Conservation (phyloP, 2,797 vertebrate genomes). For the Pseudocheirus occidentalis region DNA sequence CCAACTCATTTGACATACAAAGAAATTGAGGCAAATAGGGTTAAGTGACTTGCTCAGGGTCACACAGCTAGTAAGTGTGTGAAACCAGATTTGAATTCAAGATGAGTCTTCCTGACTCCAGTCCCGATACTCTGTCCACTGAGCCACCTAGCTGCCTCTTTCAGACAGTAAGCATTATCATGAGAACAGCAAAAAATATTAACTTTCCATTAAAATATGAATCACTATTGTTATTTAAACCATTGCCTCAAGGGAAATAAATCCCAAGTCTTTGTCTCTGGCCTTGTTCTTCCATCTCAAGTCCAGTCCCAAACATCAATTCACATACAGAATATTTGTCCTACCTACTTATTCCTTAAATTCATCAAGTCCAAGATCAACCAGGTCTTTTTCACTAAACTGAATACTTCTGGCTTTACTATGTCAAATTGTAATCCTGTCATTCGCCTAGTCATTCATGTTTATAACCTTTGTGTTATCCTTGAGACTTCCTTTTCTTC, state of each 20-base stretch:
- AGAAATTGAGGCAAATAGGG: background rate
- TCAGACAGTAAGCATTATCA: background rate
- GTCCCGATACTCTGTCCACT: background rate
- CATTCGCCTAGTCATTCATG: background rate
- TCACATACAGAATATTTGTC: background rate
- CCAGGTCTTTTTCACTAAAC: background rate
- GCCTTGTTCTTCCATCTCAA: background rate
- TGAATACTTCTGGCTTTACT: background rate
- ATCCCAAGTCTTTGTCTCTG: background rate
- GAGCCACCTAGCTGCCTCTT: background rate
- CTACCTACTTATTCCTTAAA: background rate
- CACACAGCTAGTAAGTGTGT: background rate
- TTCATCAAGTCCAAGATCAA: background rate
- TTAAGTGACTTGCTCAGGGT: background rate
- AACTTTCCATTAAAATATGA: background rate
- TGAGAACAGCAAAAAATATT: background rate
- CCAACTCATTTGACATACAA: background rate
- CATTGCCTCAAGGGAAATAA: background rate
- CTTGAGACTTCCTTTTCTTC: background rate
- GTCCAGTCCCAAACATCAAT: background rate
- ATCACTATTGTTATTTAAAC: background rate
- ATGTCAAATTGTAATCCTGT: background rate
- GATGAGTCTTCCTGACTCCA: background rate
- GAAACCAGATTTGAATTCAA: background rate
- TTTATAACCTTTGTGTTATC: background rate